phyloP scores from a whole-genome alignment of 1,140 invertebrate species.

The Drosophila ogumai region DNA sequence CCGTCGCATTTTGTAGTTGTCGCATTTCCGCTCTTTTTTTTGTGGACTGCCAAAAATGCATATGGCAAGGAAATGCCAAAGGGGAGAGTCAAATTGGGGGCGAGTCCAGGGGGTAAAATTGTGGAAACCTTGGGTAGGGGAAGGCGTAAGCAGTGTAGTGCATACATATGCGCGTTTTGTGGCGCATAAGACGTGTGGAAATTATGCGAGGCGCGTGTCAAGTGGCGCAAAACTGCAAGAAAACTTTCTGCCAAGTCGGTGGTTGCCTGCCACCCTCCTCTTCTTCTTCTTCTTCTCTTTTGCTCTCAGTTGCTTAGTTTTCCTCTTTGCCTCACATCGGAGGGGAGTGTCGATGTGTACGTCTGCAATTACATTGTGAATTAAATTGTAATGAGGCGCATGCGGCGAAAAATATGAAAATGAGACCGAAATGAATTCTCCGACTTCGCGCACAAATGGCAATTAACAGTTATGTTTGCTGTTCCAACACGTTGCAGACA shows the following conservation, averaged over 20 bases:
- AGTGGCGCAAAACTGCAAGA: conserved; percentile 61
- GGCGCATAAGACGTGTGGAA: conserved; percentile 52
- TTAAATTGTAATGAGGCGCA: conserved; percentile 83
- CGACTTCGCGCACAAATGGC: conserved; percentile 60
- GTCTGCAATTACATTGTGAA: conserved; percentile 80
- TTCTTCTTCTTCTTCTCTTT: background rate
- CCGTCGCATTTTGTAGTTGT: conserved; percentile 60
- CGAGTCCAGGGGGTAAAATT: background rate
- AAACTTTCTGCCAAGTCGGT: conserved; percentile 56
- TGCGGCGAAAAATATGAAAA: conserved; percentile 77
- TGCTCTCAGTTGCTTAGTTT: conserved; percentile 18
- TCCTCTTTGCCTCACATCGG: background rate
- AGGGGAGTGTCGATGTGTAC: conserved; percentile 14
- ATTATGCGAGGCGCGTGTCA: conserved; percentile 80
- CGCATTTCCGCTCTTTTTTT: conserved; percentile 66
- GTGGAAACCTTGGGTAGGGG: background rate
- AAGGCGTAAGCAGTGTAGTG: conserved; percentile 5
- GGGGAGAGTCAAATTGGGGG: background rate
- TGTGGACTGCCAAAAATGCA: conserved; percentile 74
- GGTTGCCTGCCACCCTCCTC: conserved; percentile 1
- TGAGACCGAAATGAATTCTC: conserved; percentile 46
- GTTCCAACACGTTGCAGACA: conserved; percentile 76
- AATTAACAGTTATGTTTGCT: conserved; percentile 83
- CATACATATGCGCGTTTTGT: conserved; percentile 45
- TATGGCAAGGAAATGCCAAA: conserved; percentile 41